A percentile compares a stretch with the other conserved stretches of the same genome.
phyloP scores from a whole-genome alignment of 2,888 invertebrate genomes.

The Pristionchus entomophagus region DNA sequence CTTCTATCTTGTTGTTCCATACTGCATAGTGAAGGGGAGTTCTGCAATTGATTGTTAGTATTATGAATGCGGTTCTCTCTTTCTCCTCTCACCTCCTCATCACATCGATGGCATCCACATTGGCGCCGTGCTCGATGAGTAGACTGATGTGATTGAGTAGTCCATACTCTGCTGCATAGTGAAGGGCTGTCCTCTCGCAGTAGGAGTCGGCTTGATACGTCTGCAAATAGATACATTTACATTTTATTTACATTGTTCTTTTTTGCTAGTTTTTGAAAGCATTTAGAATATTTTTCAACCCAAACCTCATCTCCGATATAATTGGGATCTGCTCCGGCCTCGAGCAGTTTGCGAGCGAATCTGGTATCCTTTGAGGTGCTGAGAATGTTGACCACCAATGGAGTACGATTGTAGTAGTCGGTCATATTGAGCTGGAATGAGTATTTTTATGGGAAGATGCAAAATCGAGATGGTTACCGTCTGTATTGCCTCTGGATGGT shows the following conservation, averaged over 20 bases:
- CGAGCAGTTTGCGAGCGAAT: background rate
- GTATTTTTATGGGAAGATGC: background rate
- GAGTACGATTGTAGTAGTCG: background rate
- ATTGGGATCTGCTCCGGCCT: background rate
- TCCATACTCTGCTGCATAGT: background rate
- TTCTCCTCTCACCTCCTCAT: background rate
- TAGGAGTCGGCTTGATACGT: background rate
- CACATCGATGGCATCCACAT: background rate
- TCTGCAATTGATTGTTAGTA: background rate
- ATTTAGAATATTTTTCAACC: background rate
- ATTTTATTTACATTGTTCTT: too few relatives aligned
- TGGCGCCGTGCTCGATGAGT: background rate
- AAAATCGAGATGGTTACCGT: too few relatives aligned
- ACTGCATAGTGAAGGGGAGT: background rate
- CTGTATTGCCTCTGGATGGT: background rate
- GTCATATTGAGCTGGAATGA: conserved; percentile 19
- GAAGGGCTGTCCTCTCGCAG: background rate
- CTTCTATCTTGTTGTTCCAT: background rate
- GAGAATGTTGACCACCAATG: background rate
- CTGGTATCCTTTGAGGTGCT: background rate
- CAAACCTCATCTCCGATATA: background rate
- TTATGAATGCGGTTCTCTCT: too few relatives aligned
- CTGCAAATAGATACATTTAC: background rate
- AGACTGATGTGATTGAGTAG: background rate
- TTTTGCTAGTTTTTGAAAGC: too few relatives aligned